These are phyloP conservation scores for Mystacornis crossleyi DNA, from an alignment of 2,113 vertebrate species.

Conservation along the genomic window DNA sequence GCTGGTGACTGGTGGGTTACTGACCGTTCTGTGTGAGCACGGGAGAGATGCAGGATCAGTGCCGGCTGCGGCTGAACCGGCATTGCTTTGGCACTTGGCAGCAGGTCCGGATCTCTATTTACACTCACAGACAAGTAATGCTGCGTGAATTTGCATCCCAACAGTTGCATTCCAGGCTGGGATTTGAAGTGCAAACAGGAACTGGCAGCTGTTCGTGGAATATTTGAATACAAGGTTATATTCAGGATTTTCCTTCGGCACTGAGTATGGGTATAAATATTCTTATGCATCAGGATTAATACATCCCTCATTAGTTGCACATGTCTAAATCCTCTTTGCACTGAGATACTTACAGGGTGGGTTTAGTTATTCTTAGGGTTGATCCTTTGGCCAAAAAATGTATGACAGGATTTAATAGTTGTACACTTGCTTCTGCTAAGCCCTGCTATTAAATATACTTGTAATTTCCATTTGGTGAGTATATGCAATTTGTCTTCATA, in stretches of 20 bases:
- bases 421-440: neutral
- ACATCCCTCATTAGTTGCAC: neutral
- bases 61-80: neutral
- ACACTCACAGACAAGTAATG: neutral
- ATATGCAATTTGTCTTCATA: constrained; percentile 3
- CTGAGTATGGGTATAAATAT: neutral
- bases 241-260: constrained; percentile 7
- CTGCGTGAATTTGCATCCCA: neutral
- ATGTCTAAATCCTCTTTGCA: neutral
- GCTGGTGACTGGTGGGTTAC: neutral
- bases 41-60: fast-evolving
- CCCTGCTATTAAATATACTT: constrained; percentile 30
- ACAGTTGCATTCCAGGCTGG: constrained; percentile 1
- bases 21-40: neutral
- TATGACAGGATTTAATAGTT: neutral
- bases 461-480: neutral
- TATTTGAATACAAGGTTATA: neutral
- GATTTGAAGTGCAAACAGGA: neutral
- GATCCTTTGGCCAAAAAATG: neutral
- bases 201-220: neutral
- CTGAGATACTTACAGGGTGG: neutral
- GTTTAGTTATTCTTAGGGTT: constrained; percentile 32
- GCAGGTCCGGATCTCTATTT: neutral
- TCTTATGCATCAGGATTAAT: neutral
- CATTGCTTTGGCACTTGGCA: neutral